phyloP scores from a whole-genome alignment of 2,888 invertebrate species.

The Chloroclysta siterata region DNA sequence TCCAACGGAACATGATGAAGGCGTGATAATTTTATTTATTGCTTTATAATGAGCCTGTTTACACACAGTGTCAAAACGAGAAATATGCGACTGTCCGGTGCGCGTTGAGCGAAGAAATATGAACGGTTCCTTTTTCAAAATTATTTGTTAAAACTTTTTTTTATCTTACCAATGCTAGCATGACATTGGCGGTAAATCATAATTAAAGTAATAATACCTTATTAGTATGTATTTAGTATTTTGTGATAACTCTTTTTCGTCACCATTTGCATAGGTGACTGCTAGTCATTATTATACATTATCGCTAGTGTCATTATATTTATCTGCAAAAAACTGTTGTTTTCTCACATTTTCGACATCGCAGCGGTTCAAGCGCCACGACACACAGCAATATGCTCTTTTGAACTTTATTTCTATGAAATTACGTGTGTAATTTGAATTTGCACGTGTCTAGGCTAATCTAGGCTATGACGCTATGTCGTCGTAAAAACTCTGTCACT shows the following conservation, averaged over 20 bases:
- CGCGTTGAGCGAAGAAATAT: conserved; percentile 23
- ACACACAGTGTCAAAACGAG: conserved; percentile 56
- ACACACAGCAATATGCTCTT: too few species aligned
- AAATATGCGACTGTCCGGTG: conserved; percentile 37
- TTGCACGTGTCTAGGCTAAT: too few species aligned
- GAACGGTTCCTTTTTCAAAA: conserved; percentile 25
- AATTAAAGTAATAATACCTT: conserved; percentile 7
- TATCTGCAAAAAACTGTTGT: too few species aligned
- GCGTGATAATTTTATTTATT: conserved; percentile 81
- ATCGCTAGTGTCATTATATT: too few species aligned
- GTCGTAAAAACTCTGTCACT: too few species aligned
- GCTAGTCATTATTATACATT: too few species aligned
- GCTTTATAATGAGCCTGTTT: conserved; percentile 80
- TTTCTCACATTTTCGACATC: too few species aligned
- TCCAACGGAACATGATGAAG: conserved; percentile 69
- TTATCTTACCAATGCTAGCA: conserved; percentile 4
- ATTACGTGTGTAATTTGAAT: too few species aligned
- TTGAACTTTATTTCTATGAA: too few species aligned
- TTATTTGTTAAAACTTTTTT: conserved; percentile 15
- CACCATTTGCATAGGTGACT: too few species aligned
- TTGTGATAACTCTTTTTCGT: neutral
- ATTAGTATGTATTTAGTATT: neutral
- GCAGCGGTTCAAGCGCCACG: too few species aligned
- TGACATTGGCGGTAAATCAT: conserved; percentile 27
- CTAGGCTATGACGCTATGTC: too few species aligned